Conservation (phyloP, 2,113 vertebrate species). For the Bagarius yarrelli region DNA sequence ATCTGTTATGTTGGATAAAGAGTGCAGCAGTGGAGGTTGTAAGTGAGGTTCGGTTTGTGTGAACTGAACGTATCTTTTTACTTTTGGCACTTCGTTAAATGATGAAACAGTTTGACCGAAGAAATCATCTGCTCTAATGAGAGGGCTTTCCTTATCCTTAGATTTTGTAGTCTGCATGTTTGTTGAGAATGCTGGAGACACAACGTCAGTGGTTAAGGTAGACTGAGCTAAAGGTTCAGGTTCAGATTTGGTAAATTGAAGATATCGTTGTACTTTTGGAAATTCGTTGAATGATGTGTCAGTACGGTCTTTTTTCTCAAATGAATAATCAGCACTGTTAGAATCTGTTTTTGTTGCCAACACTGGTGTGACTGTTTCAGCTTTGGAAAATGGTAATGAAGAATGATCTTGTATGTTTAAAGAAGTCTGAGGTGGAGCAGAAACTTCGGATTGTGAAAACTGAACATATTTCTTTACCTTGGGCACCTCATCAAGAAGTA, state of each 20-base stretch:
- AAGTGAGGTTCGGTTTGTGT: not conserved
- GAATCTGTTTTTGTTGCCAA: not conserved
- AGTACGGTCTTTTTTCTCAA: not conserved
- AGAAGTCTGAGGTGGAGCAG: not conserved
- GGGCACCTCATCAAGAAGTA: not conserved
- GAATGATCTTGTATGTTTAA: not conserved
- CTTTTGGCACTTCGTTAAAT: constrained; percentile 10
- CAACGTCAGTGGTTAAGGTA: too few species aligned
- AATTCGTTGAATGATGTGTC: not conserved
- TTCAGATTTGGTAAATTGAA: too few species aligned
- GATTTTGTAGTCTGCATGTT: too few species aligned
- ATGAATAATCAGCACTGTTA: not conserved
- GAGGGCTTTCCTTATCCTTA: too few species aligned
- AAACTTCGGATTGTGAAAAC: constrained; percentile 9
- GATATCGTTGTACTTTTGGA: too few species aligned
- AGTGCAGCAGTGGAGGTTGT: not conserved
- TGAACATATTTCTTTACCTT: constrained; percentile 33
- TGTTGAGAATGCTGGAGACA: not conserved
- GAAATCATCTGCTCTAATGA: not conserved
- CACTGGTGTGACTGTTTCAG: not conserved
- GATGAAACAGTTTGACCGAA: not conserved
- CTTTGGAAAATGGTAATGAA: not conserved
- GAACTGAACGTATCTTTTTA: constrained; percentile 8
- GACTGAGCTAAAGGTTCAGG: too few species aligned
- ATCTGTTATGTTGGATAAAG: not conserved